Base-by-base conservation (phyloP, 2,888 invertebrate species). In the Falcaria lacertinaria region DNA sequence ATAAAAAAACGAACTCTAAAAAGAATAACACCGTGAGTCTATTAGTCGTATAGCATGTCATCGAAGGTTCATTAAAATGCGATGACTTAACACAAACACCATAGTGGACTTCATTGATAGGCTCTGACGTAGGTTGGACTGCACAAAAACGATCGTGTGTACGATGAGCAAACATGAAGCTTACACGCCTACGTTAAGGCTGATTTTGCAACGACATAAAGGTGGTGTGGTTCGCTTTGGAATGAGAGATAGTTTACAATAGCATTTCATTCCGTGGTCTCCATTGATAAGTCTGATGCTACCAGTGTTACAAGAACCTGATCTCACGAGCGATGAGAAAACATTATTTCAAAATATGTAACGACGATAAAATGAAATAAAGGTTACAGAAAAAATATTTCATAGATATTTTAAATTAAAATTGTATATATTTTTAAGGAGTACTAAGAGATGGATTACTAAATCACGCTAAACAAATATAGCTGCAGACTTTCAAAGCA, bases 101-200 rank as follows among this genome's bases (percentile, higher is more conserved):
- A 80, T 80, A 84, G 80, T 86, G 84, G 83, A 85, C 87, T 89
- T 88, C 89, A 89, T 89, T 89, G 89, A 89, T 87, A 85, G 85
- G 80, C 83, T 77, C 80, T 70, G 80, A 85, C 86, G 84, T 85
- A 81, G 81, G 79, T 81, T 78, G 60, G 68, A 50, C 60, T 65
- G 50, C 66, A 80, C 72, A 85, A 87, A 85, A 87, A 83, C 76
- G 54, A 51, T 52, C 64, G 60, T 54, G 45, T 50, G 39, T 48
- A 43, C 43, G 50, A 41, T 64, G 69, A 51, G 45, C 56, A 34
- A 82, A 65, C 54, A 38, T 65, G 41, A 56, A 52, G 60, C 69
- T 64, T 85, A 74, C 47, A 2, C 15, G 39, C 8, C 43, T 7
- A 63, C 8, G 33, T 52, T 79, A 81, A 71, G 69, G 64, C 38